Percentiles rank a stretch among this genome's conserved stretches.
Conservation (phyloP, 2,797 vertebrate genomes). For the Naso thynnoides region DNA sequence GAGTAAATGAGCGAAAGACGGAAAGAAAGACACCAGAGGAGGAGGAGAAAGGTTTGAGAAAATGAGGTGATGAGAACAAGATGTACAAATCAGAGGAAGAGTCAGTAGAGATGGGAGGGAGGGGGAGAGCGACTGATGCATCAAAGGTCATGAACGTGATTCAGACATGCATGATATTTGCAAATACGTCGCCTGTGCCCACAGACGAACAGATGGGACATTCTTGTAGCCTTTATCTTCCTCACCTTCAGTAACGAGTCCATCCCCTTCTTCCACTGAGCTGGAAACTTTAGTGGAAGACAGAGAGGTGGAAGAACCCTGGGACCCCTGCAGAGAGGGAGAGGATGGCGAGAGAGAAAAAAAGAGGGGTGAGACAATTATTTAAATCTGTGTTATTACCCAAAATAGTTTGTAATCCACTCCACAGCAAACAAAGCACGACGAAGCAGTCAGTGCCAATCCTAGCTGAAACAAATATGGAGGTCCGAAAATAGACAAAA, state of each 20-base stretch:
- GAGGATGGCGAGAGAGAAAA: conserved; percentile 15
- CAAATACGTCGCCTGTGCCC: conserved; percentile 24
- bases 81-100: conserved; percentile 31
- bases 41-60: conserved; percentile 9
- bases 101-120: not conserved
- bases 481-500: conserved; percentile 34
- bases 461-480: conserved; percentile 1
- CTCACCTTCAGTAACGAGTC: conserved; percentile 89
- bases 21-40: not conserved
- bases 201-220: conserved; percentile 12
- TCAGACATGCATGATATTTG: conserved; percentile 58
- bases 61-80: conserved; percentile 17
- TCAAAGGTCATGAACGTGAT: conserved; percentile 56
- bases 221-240: not conserved
- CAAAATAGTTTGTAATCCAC: conserved; percentile 21
- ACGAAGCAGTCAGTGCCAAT: conserved; percentile 1
- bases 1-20: not conserved
- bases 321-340: conserved; percentile 86
- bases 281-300: conserved; percentile 93
- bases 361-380: not conserved
- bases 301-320: conserved; percentile 92
- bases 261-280: conserved; percentile 90
- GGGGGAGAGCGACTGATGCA: conserved; percentile 7
- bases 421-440: not conserved
- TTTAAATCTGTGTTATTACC: not conserved